phyloP scores from a whole-genome alignment of 2,113 vertebrate species.

The Centropus unirufus region DNA sequence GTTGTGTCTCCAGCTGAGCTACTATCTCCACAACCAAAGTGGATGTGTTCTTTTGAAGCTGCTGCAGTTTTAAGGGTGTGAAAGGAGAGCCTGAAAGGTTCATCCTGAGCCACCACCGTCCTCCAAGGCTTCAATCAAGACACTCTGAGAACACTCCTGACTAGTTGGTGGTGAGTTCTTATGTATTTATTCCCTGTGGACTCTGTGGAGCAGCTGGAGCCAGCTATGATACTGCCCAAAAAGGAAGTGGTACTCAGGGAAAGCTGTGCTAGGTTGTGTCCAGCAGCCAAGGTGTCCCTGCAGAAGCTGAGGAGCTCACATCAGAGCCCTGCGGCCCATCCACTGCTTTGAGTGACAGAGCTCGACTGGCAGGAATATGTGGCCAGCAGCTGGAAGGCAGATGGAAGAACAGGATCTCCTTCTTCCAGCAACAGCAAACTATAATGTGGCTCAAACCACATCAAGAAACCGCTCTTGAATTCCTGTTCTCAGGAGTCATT shows the following conservation, averaged over 20 bases:
- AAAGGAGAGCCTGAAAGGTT: not conserved
- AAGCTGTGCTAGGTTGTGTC: not conserved
- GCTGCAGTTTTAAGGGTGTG: not conserved
- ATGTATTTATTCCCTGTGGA: not conserved
- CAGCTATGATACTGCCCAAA: not conserved
- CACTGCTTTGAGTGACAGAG: not conserved
- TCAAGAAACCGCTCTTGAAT: not conserved
- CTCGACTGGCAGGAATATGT: not conserved
- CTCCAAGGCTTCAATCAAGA: not conserved
- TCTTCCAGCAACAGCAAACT: conserved; percentile 1
- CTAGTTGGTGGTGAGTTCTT: not conserved
- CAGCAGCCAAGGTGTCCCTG: not conserved
- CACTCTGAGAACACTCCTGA: not conserved
- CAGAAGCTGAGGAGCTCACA: not conserved
- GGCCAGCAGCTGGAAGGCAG: not conserved
- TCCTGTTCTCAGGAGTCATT: not conserved
- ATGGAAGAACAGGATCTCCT: not conserved
- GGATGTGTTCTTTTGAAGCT: not conserved
- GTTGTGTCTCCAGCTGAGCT: not conserved
- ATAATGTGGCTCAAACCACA: not conserved
- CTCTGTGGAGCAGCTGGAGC: not conserved
- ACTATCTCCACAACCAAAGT: not conserved
- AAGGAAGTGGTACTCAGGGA: not conserved
- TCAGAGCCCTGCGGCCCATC: not conserved
- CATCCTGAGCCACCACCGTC: not conserved